phyloP scores from a whole-genome alignment of 2,797 vertebrate genomes.

The Lepus townsendii region DNA sequence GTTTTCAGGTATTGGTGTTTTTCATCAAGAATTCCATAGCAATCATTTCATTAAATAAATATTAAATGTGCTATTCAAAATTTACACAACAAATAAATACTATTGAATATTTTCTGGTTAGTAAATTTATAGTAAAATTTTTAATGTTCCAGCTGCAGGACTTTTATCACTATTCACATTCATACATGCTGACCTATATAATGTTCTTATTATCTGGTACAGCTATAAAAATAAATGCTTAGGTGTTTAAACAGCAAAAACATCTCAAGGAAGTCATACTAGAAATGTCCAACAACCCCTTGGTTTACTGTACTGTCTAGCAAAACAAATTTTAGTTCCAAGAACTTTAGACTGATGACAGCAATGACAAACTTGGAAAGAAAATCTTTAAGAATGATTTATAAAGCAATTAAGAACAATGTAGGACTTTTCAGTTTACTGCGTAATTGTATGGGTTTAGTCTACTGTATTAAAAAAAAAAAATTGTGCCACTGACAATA shows the following conservation, averaged over 20 bases:
- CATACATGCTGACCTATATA: background rate
- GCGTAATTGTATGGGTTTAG: background rate
- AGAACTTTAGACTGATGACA: background rate
- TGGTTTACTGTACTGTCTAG: background rate
- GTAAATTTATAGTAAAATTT: slow-evolving; percentile 36
- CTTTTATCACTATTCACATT: background rate
- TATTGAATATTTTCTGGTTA: slow-evolving; percentile 1
- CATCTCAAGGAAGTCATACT: background rate
- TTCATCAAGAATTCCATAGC: slow-evolving; percentile 23
- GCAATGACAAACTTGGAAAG: background rate
- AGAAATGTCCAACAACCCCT: background rate
- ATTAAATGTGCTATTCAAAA: background rate
- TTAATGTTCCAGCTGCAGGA: background rate
- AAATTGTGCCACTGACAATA: background rate
- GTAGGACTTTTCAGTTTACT: background rate
- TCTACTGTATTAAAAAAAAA: background rate
- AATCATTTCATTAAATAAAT: slow-evolving; percentile 61
- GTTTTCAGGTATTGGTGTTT: slow-evolving; percentile 37
- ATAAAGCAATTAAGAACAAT: background rate
- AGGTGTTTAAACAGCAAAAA: background rate
- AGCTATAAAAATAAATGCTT: background rate
- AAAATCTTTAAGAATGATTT: background rate
- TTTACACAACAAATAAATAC: slow-evolving; percentile 51
- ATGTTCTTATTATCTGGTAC: background rate
- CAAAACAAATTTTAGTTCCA: background rate